phyloP scores from a whole-genome alignment of 2,113 vertebrate genomes.

The Leucopternis melanops region DNA sequence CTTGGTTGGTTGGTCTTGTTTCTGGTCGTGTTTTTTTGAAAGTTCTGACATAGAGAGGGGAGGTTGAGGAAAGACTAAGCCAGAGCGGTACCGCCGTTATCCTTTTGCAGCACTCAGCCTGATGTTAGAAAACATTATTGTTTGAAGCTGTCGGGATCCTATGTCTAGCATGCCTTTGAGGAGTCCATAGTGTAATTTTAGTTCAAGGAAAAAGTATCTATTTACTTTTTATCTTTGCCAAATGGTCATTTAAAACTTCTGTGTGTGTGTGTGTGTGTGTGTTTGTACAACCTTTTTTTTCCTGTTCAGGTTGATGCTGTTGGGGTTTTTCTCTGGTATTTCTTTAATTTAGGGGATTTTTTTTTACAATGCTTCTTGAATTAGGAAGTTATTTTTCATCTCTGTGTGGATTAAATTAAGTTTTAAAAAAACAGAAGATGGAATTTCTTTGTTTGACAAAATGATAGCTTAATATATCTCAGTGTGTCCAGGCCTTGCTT shows the following conservation, averaged over 20 bases:
- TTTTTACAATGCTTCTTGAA: neutral
- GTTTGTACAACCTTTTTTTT: neutral
- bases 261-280: neutral
- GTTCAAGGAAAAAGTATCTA: neutral
- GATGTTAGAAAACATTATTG: neutral
- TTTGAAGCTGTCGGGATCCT: neutral
- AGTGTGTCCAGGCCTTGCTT: neutral
- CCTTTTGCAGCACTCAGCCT: fast-evolving
- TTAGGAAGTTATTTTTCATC: neutral
- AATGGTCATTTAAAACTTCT: neutral
- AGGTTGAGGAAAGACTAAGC: neutral
- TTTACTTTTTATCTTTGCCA: neutral
- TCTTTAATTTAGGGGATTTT: neutral
- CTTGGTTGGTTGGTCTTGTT: neutral
- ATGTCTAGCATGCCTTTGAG: neutral
- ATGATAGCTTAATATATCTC: neutral
- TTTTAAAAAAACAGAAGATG: neutral
- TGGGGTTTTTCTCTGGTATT: neutral
- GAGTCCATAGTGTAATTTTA: neutral
- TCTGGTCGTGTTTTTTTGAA: neutral
- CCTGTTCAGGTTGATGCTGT: neutral
- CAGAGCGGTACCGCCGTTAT: fast-evolving
- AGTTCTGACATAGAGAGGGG: neutral
- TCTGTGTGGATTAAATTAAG: neutral
- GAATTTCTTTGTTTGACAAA: neutral